Conservation (phyloP, 2,113 vertebrate genomes). For the Lagopus muta region DNA sequence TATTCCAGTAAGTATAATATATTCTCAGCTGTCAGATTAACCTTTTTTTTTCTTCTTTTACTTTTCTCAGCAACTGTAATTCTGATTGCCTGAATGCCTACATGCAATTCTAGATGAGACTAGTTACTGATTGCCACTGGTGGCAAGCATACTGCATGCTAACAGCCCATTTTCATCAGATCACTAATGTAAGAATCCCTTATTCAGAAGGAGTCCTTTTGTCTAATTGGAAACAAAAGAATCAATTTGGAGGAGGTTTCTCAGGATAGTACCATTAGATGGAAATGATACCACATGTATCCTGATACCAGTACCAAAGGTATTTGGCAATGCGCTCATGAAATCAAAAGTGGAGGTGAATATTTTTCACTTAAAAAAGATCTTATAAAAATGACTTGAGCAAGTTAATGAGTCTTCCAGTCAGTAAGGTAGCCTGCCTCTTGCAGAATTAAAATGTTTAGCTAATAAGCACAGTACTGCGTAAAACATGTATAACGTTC, state of each 20-base stretch:
- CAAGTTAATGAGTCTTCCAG: not conserved
- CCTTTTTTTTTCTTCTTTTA: not conserved
- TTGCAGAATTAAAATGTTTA: not conserved
- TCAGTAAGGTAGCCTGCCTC: not conserved
- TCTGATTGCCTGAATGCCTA: not conserved
- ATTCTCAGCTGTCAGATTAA: not conserved
- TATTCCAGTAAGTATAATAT: not conserved
- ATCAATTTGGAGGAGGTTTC: not conserved
- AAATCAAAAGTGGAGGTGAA: not conserved
- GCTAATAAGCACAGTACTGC: not conserved
- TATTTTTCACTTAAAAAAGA: not conserved
- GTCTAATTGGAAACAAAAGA: constrained; percentile 16
- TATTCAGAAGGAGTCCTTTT: constrained; percentile 4
- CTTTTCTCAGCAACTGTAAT: not conserved
- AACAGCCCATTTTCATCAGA: constrained; percentile 25
- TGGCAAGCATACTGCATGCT: not conserved
- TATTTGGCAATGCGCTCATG: not conserved
- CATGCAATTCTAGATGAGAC: not conserved
- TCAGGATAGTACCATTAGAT: not conserved
- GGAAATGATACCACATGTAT: not conserved
- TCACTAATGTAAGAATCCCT: not conserved
- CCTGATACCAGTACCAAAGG: not conserved
- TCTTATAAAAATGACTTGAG: not conserved
- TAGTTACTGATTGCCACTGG: not conserved
- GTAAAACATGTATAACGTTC: not conserved